Percentiles rank a stretch among this genome's conserved stretches.
Conservation (phyloP, 2,888 invertebrate genomes). For the Hirtodrosophila cameraria region DNA sequence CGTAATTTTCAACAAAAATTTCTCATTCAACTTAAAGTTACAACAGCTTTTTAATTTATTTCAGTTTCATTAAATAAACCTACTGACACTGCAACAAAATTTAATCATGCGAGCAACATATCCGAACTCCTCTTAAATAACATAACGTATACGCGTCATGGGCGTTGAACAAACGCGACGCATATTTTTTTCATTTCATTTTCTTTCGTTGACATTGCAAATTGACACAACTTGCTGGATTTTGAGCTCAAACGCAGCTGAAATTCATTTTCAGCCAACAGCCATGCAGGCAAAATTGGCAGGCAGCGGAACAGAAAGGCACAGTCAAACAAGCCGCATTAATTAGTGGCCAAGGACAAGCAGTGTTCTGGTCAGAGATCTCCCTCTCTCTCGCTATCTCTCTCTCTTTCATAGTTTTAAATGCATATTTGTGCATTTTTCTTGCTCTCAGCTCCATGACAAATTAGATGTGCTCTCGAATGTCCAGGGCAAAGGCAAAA, state of each 20-base stretch:
- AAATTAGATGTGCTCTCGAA: constrained; percentile 71
- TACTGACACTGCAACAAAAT: too few species aligned
- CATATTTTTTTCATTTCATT: background rate
- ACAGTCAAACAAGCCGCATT: constrained; percentile 70
- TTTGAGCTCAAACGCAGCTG: constrained; percentile 14
- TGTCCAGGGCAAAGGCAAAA: constrained; percentile 58
- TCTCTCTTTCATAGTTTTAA: background rate
- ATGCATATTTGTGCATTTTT: constrained; percentile 37
- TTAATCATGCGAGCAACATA: too few species aligned
- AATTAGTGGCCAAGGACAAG: constrained; percentile 76
- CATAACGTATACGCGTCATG: constrained; percentile 51
- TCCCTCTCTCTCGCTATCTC: too few species aligned
- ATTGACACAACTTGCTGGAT: constrained; percentile 28
- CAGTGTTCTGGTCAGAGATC: constrained; percentile 11
- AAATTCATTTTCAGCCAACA: constrained; percentile 59
- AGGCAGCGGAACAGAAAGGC: background rate
- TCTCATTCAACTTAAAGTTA: too few species aligned
- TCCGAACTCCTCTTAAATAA: background rate
- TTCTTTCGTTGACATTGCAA: constrained; percentile 18
- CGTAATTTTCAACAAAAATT: too few species aligned
- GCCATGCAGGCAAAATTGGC: constrained; percentile 33
- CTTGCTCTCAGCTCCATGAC: constrained; percentile 59
- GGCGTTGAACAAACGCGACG: background rate
- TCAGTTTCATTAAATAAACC: too few species aligned
- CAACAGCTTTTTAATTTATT: too few species aligned